Conservation (phyloP, 2,888 invertebrate species). For the Eremobia ochroleuca region DNA sequence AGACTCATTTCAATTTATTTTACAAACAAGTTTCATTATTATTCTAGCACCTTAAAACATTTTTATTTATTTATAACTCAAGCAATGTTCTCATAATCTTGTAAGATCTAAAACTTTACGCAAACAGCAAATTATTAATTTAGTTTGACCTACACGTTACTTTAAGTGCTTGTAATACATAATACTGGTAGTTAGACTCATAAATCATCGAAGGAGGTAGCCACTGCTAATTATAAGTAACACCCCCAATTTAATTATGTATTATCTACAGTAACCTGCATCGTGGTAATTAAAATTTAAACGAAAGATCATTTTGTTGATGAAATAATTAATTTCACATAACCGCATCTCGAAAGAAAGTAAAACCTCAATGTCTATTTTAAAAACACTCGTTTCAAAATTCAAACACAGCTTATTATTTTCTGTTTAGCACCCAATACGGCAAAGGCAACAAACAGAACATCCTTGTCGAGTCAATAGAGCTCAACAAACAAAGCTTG, state of each 20-base stretch:
- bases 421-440: conserved; percentile 64
- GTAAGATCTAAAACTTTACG: conserved; percentile 24
- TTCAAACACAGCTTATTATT: conserved; percentile 54
- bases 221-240: conserved; percentile 29
- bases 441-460: conserved; percentile 63
- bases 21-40: conserved; percentile 13
- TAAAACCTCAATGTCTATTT: conserved; percentile 30
- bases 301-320: neutral
- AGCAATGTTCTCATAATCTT: conserved; percentile 28
- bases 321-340: too few species aligned
- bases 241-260: conserved; percentile 39
- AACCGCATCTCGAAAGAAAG: conserved; percentile 31
- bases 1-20: conserved; percentile 11
- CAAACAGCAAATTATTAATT: conserved; percentile 35
- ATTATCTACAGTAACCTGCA: conserved; percentile 36
- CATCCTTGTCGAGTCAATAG: conserved; percentile 80
- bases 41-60: conserved; percentile 24
- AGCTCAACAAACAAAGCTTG: conserved; percentile 75
- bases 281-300: conserved; percentile 23
- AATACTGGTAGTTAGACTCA: conserved; percentile 28
- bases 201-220: conserved; percentile 45
- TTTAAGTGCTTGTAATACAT: conserved; percentile 34
- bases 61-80: conserved; percentile 30
- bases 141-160: conserved; percentile 37
- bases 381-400: conserved; percentile 28